Base-by-base conservation (phyloP, 2,113 vertebrate species). In the Xiphorhynchus elegans region DNA sequence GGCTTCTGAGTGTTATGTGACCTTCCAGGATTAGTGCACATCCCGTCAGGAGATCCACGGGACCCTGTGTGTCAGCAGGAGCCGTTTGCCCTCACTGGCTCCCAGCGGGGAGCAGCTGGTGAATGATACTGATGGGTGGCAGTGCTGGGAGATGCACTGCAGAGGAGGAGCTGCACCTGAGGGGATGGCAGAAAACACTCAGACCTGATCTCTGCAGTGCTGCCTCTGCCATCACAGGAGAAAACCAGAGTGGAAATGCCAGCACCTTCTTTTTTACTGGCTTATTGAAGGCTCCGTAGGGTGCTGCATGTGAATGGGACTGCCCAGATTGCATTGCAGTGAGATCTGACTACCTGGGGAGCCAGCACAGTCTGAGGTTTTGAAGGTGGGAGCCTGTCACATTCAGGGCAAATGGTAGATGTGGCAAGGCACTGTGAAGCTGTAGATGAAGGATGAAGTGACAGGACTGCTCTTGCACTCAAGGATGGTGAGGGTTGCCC, bases 341-440 rank as follows among this genome's bases (percentile, higher is more conserved):
- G 9, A 74, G 84, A 39, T 50, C 39, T 56, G 25, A 44, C 72
- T 88, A 6, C 79, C 53, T 4, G 2, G 44, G 63, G n/a, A 87
- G 62, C 77, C 56, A 37, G 69, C 77, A 3, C 17, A 7, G 67
- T 4, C 78, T 77, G 73, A n/a, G 78, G 37, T 82, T 46, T 79
- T 59, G 85, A 75, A 81, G 23, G 37, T 89, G 86, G 76, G 73
- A 95, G 90, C 69, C 23, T 60, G 42, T 78, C 68, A 13, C 56
- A 7, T 88, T 31, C 82, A 52, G 74, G 33, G 47, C 77, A 33
- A 44, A 74, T 85, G 83, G 70, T 40, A 56, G 85, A 90, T 84
- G 72, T 88, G 53, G 55, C 79, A 23, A 67, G 79, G 87, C 35
- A 4, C 84, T 40, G 80, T 7, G 6, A 82, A 72, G 68, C 89